A percentile compares a stretch with the other conserved stretches of the same genome.
Evolutionary conservation across 2,888 invertebrate species (phyloP).

Genomic region (Spodoptera picta): DNA sequence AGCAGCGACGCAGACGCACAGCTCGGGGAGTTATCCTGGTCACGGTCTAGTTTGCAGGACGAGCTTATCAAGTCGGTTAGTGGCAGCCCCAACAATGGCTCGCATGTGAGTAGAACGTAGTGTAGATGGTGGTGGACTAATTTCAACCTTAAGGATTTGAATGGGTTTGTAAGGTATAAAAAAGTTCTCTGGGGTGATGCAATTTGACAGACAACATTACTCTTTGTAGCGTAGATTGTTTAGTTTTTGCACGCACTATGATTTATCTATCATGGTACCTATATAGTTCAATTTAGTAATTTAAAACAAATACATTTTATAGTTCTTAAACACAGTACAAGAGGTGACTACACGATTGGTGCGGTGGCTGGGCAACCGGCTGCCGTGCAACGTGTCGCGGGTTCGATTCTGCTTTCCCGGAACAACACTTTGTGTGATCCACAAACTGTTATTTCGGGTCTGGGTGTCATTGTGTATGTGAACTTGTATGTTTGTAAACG

Average conservation of each 20-base stretch:
- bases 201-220: conserved; percentile 5
- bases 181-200: conserved; percentile 6
- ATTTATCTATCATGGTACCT: too few species aligned
- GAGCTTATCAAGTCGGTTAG: conserved; percentile 91
- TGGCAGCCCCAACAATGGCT: conserved; percentile 81
- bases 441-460: too few species aligned
- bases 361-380: too few species aligned
- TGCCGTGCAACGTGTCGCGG: too few species aligned
- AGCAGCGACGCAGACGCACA: conserved; percentile 85
- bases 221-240: background rate
- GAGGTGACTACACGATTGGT: too few species aligned
- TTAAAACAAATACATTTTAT: too few species aligned
- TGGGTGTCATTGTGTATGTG: too few species aligned
- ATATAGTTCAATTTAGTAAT: too few species aligned
- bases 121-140: conserved; percentile 30
- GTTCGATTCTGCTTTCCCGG: too few species aligned
- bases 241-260: background rate
- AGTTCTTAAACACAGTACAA: too few species aligned
- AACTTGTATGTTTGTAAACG: too few species aligned
- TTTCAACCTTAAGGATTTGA: background rate
- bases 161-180: conserved; percentile 1
- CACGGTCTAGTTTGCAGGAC: conserved; percentile 91
- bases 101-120: conserved; percentile 81
- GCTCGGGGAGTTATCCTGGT: conserved; percentile 89
- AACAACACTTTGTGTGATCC: too few species aligned